These are phyloP conservation scores for Phataginus tetradactyla DNA, from an alignment of 2,797 vertebrate species.

Conservation along the genomic window DNA sequence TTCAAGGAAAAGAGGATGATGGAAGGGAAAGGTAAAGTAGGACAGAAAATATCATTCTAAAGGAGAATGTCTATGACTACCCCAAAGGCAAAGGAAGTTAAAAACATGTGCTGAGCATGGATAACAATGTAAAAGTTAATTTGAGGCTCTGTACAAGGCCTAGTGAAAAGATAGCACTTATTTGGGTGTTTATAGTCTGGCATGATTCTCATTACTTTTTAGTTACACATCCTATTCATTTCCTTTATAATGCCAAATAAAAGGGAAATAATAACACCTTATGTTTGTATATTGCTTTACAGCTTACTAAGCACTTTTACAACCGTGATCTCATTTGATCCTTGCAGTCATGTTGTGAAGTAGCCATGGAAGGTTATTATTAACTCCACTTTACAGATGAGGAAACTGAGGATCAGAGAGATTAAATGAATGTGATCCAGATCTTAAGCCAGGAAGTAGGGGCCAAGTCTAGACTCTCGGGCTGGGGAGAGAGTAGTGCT, in stretches of 20 bases:
- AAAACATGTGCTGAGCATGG: not conserved
- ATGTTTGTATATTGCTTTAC: slow-evolving; percentile 48
- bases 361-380: slow-evolving; percentile 62
- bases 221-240: slow-evolving; percentile 25
- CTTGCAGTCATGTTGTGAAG: slow-evolving; percentile 45
- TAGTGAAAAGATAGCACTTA: not conserved
- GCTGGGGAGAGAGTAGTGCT: not conserved
- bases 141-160: not conserved
- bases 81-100: not conserved
- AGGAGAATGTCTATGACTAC: not conserved
- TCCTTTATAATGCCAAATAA: slow-evolving; percentile 70
- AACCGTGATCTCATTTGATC: slow-evolving; percentile 63
- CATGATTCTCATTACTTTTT: slow-evolving; percentile 41
- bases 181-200: slow-evolving; percentile 43
- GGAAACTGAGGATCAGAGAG: slow-evolving; percentile 57
- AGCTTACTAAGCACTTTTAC: slow-evolving; percentile 64
- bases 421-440: slow-evolving; percentile 4
- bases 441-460: not conserved
- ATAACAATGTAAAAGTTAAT: not conserved
- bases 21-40: not conserved
- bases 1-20: not conserved
- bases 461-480: not conserved
- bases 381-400: slow-evolving; percentile 59
- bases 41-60: not conserved
- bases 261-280: slow-evolving; percentile 74